Evolutionary conservation across 2,888 invertebrate species (phyloP).

Genomic region (Dicyrtomina minuta): DNA sequence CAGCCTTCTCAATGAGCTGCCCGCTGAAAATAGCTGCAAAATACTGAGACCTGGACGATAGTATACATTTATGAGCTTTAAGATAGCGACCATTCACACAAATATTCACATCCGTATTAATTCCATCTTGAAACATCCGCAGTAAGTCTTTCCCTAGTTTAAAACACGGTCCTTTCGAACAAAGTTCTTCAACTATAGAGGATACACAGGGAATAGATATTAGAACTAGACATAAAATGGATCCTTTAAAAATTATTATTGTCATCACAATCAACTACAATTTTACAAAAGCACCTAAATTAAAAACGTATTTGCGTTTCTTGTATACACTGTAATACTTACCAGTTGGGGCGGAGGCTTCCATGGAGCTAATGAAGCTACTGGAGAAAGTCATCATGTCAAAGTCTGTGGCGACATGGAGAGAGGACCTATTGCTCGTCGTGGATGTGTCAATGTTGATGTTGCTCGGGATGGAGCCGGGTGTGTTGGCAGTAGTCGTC

Average conservation of each 20-base stretch:
- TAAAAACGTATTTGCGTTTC: too few species aligned
- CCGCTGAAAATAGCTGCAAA: slow-evolving; percentile 89
- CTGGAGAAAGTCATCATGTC: slow-evolving; percentile 45
- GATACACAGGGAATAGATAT: too few species aligned
- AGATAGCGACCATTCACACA: slow-evolving; percentile 80
- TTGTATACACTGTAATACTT: too few species aligned
- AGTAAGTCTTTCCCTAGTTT: slow-evolving; percentile 82
- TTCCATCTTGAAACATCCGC: slow-evolving; percentile 87
- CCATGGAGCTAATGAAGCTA: slow-evolving; percentile 51
- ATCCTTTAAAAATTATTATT: neutral
- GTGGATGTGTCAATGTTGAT: slow-evolving; percentile 37
- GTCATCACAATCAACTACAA: neutral
- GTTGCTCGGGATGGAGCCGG: slow-evolving; percentile 15
- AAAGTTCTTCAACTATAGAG: slow-evolving; percentile 47
- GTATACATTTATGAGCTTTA: slow-evolving; percentile 86
- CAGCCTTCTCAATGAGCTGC: slow-evolving; percentile 76
- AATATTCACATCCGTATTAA: slow-evolving; percentile 82
- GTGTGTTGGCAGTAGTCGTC: neutral
- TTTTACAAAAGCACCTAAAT: too few species aligned
- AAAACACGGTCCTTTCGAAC: slow-evolving; percentile 58
- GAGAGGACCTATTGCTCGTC: slow-evolving; percentile 47
- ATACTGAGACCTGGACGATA: slow-evolving; percentile 87
- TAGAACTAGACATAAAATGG: neutral
- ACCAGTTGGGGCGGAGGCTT: slow-evolving; percentile 41
- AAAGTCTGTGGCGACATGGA: slow-evolving; percentile 50